Evolutionary conservation across 2,888 invertebrate genomes (phyloP).

Genomic region (Nomada hirtipes): DNA sequence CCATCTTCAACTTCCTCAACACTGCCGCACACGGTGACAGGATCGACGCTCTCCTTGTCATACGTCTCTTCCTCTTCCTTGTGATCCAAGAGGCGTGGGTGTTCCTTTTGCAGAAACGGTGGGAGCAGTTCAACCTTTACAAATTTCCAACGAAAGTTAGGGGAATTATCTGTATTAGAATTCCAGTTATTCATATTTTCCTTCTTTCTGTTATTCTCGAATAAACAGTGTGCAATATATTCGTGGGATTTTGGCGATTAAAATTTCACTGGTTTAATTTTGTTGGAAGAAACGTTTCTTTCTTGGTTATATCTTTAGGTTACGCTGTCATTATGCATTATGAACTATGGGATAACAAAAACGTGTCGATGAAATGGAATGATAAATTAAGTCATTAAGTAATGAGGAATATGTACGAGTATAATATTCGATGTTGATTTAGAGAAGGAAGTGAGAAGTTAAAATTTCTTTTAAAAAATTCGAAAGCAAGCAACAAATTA

Average conservation of each 20-base stretch:
- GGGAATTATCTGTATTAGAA: background rate
- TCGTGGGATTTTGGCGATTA: background rate
- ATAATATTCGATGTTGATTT: too few relatives aligned
- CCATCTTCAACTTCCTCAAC: background rate
- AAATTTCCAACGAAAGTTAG: background rate
- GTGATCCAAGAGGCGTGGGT: background rate
- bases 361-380: background rate
- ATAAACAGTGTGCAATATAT: background rate
- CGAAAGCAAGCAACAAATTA: too few relatives aligned
- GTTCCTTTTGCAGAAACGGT: conserved; percentile 27
- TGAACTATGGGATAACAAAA: conserved; percentile 10
- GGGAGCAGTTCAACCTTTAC: conserved; percentile 3
- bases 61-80: background rate
- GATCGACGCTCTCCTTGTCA: background rate
- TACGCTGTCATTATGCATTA: background rate
- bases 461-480: too few relatives aligned
- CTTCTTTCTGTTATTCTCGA: background rate
- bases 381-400: background rate
- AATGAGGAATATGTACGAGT: background rate
- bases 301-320: background rate
- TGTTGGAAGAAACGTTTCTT: background rate
- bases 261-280: background rate
- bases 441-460: too few relatives aligned
- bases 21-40: background rate
- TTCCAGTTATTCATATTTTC: background rate